Base-by-base conservation (phyloP, 2,113 vertebrate species). In the Ciconia boyciana region DNA sequence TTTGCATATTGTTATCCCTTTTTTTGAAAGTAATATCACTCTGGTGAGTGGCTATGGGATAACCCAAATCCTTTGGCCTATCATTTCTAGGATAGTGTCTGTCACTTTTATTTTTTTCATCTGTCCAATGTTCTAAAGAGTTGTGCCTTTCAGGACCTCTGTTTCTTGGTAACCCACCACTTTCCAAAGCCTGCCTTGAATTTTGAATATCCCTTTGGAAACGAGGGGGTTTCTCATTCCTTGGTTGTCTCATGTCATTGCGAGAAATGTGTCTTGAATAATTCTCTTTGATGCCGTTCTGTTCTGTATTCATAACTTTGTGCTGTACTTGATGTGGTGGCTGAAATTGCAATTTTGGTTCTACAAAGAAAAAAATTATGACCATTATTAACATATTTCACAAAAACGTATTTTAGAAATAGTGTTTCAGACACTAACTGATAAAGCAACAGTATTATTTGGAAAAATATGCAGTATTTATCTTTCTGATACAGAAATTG, bases 141-240 rank as follows among this genome's bases (percentile, higher is more conserved):
- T 75, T 96, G 18, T 96, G 97, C 87, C 96, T 98, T 95, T 99
- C 98, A 82, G 98, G 92, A 91, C 98, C 98, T 98, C 98, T 99
- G 97, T 97, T 98, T 95, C 98, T 98, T 83, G 95, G 89, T 64
- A 98, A 97, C 29, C 97, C 97, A 43, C 94, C 87, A 36, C 97
- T 89, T 90, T 99, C 99, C 78, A 98, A 98, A 93, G 96, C 83
- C 52, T 99, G 98, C 87, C 98, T 99, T 51, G 98, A 98, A 94
- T 98, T 98, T 66, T 99, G 99, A 49, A 95, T 96, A 83, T 99
- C 99, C 95, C 97, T 98, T 97, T 99, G 98, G 96, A 99, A 99
- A 86, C 99, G 99, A 93, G 99, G 99, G 5, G 99, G 99, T 89
- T 99, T 98, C 95, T 99, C 99, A 64, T 99, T 99, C 94, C 99